Conservation (phyloP, 2,888 invertebrate genomes). For the Stomorhina lunata region DNA sequence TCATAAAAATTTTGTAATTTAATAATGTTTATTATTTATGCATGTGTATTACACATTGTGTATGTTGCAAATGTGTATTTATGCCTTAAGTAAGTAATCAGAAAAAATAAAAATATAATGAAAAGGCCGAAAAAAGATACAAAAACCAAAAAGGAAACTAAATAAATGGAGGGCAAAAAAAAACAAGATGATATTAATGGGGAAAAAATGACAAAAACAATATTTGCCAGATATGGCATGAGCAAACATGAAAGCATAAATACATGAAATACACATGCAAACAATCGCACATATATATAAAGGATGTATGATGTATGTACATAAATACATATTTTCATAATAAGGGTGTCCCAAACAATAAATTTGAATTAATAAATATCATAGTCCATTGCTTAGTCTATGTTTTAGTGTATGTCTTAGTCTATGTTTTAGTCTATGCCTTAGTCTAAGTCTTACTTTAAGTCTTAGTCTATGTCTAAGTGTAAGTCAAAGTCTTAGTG, state of each 20-base stretch:
- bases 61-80: background rate
- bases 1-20: slow-evolving; percentile 11
- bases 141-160: background rate
- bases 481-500: no score
- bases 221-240: slow-evolving; percentile 17
- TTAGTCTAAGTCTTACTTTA: no score
- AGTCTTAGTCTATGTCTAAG: no score
- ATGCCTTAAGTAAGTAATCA: slow-evolving; percentile 66
- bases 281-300: slow-evolving; percentile 47
- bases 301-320: background rate
- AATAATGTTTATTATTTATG: slow-evolving; percentile 20
- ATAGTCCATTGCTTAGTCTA: no score
- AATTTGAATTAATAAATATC: no score
- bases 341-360: no score
- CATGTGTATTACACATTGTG: no score
- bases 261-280: slow-evolving; percentile 39
- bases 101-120: background rate
- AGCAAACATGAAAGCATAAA: slow-evolving; percentile 3
- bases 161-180: background rate
- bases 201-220: slow-evolving; percentile 47
- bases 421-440: no score
- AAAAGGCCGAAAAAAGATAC: background rate
- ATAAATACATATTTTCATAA: slow-evolving; percentile 44
- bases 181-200: slow-evolving; percentile 54
- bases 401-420: no score